Conservation (phyloP, 2,888 invertebrate species). For the Sceliomorpha sp. region DNA sequence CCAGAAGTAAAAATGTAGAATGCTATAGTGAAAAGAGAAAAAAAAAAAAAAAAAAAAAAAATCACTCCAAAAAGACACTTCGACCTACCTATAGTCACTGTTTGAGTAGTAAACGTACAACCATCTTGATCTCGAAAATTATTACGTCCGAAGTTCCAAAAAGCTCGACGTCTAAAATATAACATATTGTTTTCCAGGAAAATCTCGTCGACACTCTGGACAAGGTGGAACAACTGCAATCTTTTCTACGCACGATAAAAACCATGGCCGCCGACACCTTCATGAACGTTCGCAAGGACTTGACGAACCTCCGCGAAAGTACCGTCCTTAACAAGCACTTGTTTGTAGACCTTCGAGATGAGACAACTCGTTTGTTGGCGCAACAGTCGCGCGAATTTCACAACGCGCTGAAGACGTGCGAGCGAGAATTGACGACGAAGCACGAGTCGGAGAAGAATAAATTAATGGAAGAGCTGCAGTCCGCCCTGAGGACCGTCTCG, state of each 20-base stretch:
- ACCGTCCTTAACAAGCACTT: constrained; percentile 82
- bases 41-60: too few species aligned
- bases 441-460: constrained; percentile 86
- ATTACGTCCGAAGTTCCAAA: too few species aligned
- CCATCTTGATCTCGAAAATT: too few species aligned
- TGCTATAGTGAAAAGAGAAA: too few species aligned
- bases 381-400: constrained; percentile 69
- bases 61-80: too few species aligned
- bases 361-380: constrained; percentile 65
- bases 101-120: too few species aligned
- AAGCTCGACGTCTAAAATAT: background rate
- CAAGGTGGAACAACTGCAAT: constrained; percentile 83
- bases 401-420: constrained; percentile 81
- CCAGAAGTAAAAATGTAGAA: too few species aligned
- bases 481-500: too few species aligned
- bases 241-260: constrained; percentile 68
- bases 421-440: constrained; percentile 83
- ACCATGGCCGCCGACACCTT: constrained; percentile 66
- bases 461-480: too few species aligned
- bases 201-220: constrained; percentile 86
- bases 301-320: constrained; percentile 82
- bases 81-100: too few species aligned
- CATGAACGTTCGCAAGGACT: constrained; percentile 83
- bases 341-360: constrained; percentile 62
- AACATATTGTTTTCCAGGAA: constrained; percentile 82